These are phyloP conservation scores for Drosophila affinis DNA, from an alignment of 2,888 invertebrate species.

Conservation along the genomic window DNA sequence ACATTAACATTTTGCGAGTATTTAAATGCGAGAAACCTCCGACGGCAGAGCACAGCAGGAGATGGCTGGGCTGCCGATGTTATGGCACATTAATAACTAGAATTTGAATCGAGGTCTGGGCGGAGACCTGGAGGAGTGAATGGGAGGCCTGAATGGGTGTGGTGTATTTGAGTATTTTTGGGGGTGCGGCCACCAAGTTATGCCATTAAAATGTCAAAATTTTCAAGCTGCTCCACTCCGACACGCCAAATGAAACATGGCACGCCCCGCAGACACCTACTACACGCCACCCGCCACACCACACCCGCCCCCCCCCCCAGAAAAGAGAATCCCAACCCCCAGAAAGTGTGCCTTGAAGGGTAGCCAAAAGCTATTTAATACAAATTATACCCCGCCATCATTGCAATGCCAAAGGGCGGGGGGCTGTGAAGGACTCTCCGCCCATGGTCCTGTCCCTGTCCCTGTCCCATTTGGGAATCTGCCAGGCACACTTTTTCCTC, in stretches of 20 bases:
- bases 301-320: too few relatives aligned
- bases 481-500: slow-evolving; percentile 8
- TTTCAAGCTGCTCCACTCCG: slow-evolving; percentile 58
- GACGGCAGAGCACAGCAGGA: slow-evolving; percentile 6
- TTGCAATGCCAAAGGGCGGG: background rate
- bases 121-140: background rate
- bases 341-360: slow-evolving; percentile 7
- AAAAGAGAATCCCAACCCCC: background rate
- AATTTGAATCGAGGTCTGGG: slow-evolving; percentile 32
- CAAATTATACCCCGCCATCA: slow-evolving; percentile 54
- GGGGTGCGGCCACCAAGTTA: slow-evolving; percentile 41
- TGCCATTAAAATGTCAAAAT: slow-evolving; percentile 66
- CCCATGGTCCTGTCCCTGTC: slow-evolving; percentile 17
- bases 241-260: slow-evolving; percentile 61
- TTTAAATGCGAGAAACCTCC: slow-evolving; percentile 45
- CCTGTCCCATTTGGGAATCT: slow-evolving; percentile 16
- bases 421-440: too few relatives aligned
- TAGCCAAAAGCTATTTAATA: slow-evolving; percentile 35
- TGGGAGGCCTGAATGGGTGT: background rate
- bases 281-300: background rate
- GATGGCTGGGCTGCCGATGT: slow-evolving; percentile 40
- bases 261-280: slow-evolving; percentile 44
- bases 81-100: slow-evolving; percentile 67
- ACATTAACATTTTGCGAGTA: slow-evolving; percentile 23
- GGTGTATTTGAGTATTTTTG: background rate